A percentile compares a stretch with the other conserved stretches of the same genome.
Conservation (phyloP, 2,888 invertebrate genomes). For the Prosopocoilus inquinatus region DNA sequence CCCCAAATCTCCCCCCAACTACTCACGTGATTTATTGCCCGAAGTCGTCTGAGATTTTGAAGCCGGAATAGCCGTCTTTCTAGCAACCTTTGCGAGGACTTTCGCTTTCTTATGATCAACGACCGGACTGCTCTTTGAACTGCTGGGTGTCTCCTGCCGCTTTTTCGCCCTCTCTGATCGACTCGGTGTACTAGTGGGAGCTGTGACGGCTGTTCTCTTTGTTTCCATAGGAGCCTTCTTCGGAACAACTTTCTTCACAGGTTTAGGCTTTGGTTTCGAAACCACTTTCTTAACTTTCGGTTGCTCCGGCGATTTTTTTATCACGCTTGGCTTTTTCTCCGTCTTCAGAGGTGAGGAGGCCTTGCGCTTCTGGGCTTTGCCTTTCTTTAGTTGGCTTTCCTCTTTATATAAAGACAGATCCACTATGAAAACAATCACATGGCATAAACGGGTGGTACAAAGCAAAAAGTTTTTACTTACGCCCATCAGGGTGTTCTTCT, state of each 20-base stretch:
- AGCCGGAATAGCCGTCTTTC: conserved; percentile 35
- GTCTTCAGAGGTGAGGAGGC: conserved; percentile 28
- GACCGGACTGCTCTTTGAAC: conserved; percentile 37
- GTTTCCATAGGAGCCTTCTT: conserved; percentile 22
- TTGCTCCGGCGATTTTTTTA: conserved; percentile 36
- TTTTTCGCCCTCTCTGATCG: conserved; percentile 40
- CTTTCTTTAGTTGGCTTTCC: conserved; percentile 69
- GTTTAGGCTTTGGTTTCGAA: conserved; percentile 9
- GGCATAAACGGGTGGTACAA: too few relatives aligned
- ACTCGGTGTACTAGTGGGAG: conserved; percentile 7
- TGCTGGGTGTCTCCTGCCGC: conserved; percentile 24
- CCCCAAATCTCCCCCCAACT: not conserved
- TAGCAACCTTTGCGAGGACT: conserved; percentile 47
- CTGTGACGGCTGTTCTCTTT: conserved; percentile 18
- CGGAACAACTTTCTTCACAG: conserved; percentile 19
- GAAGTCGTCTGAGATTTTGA: not conserved
- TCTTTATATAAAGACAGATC: conserved; percentile 78
- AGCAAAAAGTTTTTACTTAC: conserved; percentile 55
- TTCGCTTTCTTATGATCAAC: conserved; percentile 50
- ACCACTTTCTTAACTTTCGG: conserved; percentile 31
- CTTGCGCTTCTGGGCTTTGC: conserved; percentile 47
- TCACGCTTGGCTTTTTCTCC: conserved; percentile 11
- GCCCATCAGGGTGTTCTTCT: conserved; percentile 82
- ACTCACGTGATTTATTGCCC: conserved; percentile 11
- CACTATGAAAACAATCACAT: conserved; percentile 58